A percentile compares a stretch with the other conserved stretches of the same genome.
Evolutionary conservation across 2,797 vertebrate species (phyloP).

Genomic region (Betta splendens): DNA sequence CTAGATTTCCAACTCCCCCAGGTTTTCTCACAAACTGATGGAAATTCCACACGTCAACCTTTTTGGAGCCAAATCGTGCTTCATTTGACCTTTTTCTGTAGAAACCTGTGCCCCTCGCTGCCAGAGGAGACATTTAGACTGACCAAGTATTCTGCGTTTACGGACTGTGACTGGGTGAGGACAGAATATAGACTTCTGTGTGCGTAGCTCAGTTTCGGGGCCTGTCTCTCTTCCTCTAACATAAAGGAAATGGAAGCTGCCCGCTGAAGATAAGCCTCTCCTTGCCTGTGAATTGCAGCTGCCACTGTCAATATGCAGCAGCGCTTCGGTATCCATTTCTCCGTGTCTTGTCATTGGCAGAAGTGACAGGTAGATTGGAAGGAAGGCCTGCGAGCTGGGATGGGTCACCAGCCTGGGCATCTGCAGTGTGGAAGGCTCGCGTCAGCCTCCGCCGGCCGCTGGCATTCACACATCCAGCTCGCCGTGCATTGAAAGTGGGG

Average conservation of each 20-base stretch:
- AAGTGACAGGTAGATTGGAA: conserved; percentile 79
- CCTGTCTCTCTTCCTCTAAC: conserved; percentile 58
- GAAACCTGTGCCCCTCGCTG: conserved; percentile 31
- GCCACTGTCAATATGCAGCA: conserved; percentile 70
- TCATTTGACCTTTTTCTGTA: conserved; percentile 36
- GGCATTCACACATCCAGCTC: conserved; percentile 49
- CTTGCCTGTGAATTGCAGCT: conserved; percentile 68
- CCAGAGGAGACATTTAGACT: conserved; percentile 51
- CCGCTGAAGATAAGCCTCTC: conserved; percentile 74
- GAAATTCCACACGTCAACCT: conserved; percentile 31
- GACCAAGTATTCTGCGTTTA: conserved; percentile 47
- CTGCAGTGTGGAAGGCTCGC: conserved; percentile 53
- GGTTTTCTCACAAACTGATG: conserved; percentile 2
- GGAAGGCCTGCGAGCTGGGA: conserved; percentile 60
- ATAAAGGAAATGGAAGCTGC: conserved; percentile 75
- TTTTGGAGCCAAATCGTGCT: conserved; percentile 31
- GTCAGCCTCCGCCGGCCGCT: conserved; percentile 51
- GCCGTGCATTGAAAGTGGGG: conserved; percentile 41
- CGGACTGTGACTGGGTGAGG: conserved; percentile 48
- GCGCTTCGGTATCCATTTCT: conserved; percentile 62
- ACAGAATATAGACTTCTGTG: conserved; percentile 66
- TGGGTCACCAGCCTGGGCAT: conserved; percentile 66
- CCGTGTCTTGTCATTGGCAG: conserved; percentile 68
- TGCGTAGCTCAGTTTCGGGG: conserved; percentile 44
- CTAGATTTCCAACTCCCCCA: neutral